Conservation (phyloP, 2,797 vertebrate genomes). For the Pogonophryne albipinna region DNA sequence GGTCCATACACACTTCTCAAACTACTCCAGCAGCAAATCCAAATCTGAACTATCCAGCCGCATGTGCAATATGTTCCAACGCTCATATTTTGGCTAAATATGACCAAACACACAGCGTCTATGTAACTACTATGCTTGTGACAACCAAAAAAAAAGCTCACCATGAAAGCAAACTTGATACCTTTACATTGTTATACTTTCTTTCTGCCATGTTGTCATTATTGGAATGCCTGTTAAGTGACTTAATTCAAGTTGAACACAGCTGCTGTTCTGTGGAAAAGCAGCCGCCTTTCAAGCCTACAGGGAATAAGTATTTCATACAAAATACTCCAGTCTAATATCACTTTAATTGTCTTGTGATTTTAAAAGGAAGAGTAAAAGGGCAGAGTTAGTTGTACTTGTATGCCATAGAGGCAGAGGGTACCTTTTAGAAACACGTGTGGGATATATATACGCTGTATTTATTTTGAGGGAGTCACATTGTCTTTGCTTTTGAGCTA, state of each 20-base stretch:
- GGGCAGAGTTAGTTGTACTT: not conserved
- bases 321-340: slow-evolving; percentile 1
- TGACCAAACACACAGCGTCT: not conserved
- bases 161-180: slow-evolving; percentile 12
- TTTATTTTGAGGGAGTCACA: slow-evolving; percentile 23
- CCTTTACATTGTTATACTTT: slow-evolving; percentile 18
- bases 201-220: slow-evolving; percentile 11
- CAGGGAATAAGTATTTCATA: slow-evolving; percentile 22
- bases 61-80: slow-evolving; percentile 15
- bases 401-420: not conserved
- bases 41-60: not conserved
- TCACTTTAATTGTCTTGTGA: slow-evolving; percentile 14
- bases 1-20: not conserved
- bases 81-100: not conserved
- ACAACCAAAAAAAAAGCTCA: not conserved
- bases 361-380: not conserved
- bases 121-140: slow-evolving; percentile 12
- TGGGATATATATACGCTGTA: not conserved
- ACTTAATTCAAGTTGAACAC: slow-evolving; percentile 16
- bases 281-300: slow-evolving; percentile 15
- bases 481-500: slow-evolving; percentile 49
- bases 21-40: not conserved
- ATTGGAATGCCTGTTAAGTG: slow-evolving; percentile 9
- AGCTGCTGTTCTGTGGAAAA: slow-evolving; percentile 8
- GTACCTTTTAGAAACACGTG: slow-evolving; percentile 28